Conservation (phyloP, 2,797 vertebrate genomes). For the Phyllotis vaccarum region DNA sequence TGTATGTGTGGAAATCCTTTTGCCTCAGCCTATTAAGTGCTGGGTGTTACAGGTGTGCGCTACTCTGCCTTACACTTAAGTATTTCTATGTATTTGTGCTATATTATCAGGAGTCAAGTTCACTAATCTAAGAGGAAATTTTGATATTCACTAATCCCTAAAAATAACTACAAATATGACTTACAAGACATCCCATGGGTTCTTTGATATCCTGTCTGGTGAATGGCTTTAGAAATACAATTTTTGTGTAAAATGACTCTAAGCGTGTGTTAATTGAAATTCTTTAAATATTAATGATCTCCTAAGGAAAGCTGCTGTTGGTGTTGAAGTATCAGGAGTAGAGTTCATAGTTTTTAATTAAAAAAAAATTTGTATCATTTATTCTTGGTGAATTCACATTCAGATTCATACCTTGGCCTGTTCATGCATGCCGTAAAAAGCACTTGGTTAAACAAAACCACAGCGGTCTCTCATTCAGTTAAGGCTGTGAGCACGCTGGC, state of each 20-base stretch:
- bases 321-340: neutral
- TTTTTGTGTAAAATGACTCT: constrained; percentile 31
- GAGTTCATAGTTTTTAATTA: neutral
- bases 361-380: neutral
- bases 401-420: neutral
- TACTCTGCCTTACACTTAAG: neutral
- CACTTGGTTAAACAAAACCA: neutral
- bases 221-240: constrained; percentile 11
- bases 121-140: neutral
- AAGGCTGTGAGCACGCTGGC: neutral
- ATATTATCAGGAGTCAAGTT: neutral
- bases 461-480: neutral
- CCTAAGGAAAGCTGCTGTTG: neutral
- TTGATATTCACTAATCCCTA: neutral
- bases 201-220: neutral
- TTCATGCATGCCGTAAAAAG: neutral
- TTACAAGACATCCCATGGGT: neutral
- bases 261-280: constrained; percentile 11
- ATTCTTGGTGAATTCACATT: constrained; percentile 24
- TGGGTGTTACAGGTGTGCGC: neutral
- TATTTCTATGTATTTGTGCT: neutral
- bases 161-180: neutral
- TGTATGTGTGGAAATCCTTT: neutral
- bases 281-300: constrained; percentile 46
- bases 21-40: neutral